Conservation (phyloP, 1,140 invertebrate genomes). For the Anthonomus grandis region DNA sequence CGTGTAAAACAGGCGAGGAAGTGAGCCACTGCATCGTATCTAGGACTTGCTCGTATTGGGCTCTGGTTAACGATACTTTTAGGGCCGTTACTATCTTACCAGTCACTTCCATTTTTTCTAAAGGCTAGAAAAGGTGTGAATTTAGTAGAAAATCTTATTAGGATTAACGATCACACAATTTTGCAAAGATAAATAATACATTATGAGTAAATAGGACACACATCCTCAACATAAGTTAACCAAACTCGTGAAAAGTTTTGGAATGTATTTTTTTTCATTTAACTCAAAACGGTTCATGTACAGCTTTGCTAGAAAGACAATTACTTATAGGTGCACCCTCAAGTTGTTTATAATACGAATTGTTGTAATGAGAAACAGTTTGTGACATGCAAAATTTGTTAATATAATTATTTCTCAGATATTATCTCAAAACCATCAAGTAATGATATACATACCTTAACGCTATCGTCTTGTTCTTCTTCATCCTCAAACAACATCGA, state of each 20-base stretch:
- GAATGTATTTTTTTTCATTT: no score
- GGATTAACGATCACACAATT: not conserved
- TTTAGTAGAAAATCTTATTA: not conserved
- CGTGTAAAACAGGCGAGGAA: slow-evolving; percentile 31
- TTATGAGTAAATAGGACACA: no score
- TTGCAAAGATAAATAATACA: not conserved
- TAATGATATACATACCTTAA: slow-evolving; percentile 2
- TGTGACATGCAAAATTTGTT: no score
- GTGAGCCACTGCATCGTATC: slow-evolving; percentile 61
- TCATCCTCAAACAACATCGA: slow-evolving; percentile 39
- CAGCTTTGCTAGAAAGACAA: no score
- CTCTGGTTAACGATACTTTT: slow-evolving; percentile 78
- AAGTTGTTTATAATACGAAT: no score
- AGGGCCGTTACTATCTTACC: slow-evolving; percentile 80
- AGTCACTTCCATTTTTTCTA: slow-evolving; percentile 54
- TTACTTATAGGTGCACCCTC: no score
- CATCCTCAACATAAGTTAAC: no score
- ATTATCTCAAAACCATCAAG: not conserved
- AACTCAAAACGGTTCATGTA: no score
- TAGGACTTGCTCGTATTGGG: slow-evolving; percentile 85
- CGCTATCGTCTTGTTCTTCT: slow-evolving; percentile 6
- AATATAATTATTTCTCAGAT: no score
- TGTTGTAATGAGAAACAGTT: no score
- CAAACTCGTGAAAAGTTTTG: no score
- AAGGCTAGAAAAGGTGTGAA: no score